These are phyloP conservation scores for Elmis aenea DNA, from an alignment of 2,888 invertebrate species.

Conservation along the genomic window DNA sequence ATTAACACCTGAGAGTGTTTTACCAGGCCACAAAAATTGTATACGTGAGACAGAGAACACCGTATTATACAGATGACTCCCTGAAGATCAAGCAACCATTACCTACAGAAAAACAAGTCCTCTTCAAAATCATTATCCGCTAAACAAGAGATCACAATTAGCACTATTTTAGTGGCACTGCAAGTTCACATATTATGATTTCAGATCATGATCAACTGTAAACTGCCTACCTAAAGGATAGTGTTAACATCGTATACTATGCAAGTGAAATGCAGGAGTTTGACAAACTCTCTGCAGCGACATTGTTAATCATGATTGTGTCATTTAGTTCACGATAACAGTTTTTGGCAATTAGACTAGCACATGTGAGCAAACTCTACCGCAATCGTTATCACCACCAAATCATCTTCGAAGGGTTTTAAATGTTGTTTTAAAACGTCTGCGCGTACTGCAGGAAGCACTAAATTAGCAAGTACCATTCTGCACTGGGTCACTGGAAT, in stretches of 20 bases:
- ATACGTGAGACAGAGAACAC: constrained; percentile 25
- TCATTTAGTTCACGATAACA: constrained; percentile 4
- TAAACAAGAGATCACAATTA: no score
- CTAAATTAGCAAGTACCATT: no score
- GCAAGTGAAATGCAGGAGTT: constrained; percentile 15
- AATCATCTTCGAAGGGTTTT: no score
- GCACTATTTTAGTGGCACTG: no score
- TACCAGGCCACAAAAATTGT: constrained; percentile 30
- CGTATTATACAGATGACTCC: constrained; percentile 1
- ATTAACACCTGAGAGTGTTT: constrained; percentile 25
- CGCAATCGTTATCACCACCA: no score
- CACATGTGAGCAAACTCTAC: no score
- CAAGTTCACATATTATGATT: no score
- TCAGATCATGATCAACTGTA: not conserved
- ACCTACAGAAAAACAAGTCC: constrained; percentile 3
- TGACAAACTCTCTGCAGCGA: constrained; percentile 7
- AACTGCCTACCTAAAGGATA: not conserved
- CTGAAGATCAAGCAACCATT: constrained; percentile 7
- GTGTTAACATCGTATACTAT: constrained; percentile 26
- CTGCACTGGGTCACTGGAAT: no score
- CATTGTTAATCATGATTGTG: constrained; percentile 12
- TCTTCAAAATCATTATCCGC: no score
- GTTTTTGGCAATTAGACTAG: constrained; percentile 33
- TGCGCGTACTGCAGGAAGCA: no score
- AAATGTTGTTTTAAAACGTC: no score